Evolutionary conservation across 2,888 invertebrate species (phyloP), one percentile per base, ranked within the genome.

Genomic region (Philereme transversata): DNA sequence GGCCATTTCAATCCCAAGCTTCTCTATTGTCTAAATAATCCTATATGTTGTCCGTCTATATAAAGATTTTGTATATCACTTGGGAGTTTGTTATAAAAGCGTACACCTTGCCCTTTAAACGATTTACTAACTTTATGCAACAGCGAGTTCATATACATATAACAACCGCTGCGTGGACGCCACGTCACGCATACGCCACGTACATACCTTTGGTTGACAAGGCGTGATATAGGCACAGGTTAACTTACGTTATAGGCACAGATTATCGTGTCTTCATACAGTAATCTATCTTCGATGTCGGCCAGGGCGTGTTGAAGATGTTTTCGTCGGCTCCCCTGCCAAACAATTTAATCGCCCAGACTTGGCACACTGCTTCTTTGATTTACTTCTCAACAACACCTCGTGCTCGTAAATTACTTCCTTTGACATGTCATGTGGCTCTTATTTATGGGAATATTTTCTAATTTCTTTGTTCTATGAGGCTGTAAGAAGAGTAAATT

Each of bases 371-470:
- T 79, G 77, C 70, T 75, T 74, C 80, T 86, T 84, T 90, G 90
- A 91, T 90, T 89, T 90, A 89, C 84, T 85, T 84, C 87, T 87
- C 88, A 87, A 80, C 87, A 86, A 81, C 80, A 80, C 70, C 78
- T 76, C 77, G 74, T 71, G 69, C 72, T 77, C 80, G 77, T 84
- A 84, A 81, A 83, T 83, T 76, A 69, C 67, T 71, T 75, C 69
- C 70, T 64, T 56, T 69, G 60, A 52, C 56, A 43, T 62, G 63
- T 61, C 65, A 54, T 72, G 67, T 70, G 67, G 66, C 64, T 68
- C 66, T 65, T 67, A 59, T 64, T 60, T 65, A 58, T 66, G 38
- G 48, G 49, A 45, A 54, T 54, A 53, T n/a, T 44, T 53, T 41
- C 8, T 40, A 57, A 34, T 22, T 38, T 38, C 47, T 52, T 53